These are phyloP conservation scores for Heterodera carotae DNA, from an alignment of 1,140 invertebrate species.

Conservation along the genomic window DNA sequence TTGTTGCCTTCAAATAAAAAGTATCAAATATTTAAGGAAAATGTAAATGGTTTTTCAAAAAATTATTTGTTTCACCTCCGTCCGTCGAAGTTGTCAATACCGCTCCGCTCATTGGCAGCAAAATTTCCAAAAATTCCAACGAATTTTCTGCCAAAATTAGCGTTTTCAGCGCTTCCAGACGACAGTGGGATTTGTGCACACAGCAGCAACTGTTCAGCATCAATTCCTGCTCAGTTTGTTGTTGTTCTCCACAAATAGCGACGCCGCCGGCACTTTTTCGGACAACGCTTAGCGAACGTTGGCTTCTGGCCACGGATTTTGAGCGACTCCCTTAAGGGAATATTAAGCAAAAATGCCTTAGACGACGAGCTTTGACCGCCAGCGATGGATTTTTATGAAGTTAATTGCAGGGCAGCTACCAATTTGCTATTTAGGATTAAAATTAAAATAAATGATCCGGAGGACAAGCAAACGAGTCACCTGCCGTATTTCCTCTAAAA, in stretches of 20 bases:
- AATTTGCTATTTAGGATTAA: no score
- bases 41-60: background rate
- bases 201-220: slow-evolving; percentile 68
- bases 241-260: slow-evolving; percentile 27
- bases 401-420: no score
- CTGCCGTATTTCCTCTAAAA: no score
- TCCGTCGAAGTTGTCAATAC: slow-evolving; percentile 75
- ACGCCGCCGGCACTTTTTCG: slow-evolving; percentile 30
- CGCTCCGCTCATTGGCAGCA: slow-evolving; percentile 68
- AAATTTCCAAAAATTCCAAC: slow-evolving; percentile 69
- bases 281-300: slow-evolving; percentile 57
- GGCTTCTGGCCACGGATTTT: slow-evolving; percentile 61
- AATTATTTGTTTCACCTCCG: background rate
- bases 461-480: no score
- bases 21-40: no score
- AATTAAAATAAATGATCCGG: no score
- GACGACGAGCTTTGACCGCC: no score
- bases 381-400: no score
- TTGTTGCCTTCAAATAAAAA: background rate
- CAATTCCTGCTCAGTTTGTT: background rate
- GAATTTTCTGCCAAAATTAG: slow-evolving; percentile 83
- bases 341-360: slow-evolving; percentile 9
- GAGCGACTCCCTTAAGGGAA: slow-evolving; percentile 54
- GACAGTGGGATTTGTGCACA: slow-evolving; percentile 78
- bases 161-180: slow-evolving; percentile 79